Conservation (phyloP, 1,140 invertebrate genomes). For the Cepaea nemoralis region DNA sequence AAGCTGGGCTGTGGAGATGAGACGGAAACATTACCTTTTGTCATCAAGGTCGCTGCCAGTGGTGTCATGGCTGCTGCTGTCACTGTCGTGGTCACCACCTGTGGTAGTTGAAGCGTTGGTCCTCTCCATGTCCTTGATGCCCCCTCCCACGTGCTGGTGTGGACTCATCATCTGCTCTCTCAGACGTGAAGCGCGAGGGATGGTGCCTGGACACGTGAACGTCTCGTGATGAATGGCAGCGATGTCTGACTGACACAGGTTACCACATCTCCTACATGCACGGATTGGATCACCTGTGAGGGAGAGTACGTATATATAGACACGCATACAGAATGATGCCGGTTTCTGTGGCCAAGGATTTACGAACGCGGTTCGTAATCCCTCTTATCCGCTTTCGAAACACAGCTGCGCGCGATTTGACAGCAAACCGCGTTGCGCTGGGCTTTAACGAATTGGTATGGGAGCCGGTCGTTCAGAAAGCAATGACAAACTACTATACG, state of each 20-base stretch:
- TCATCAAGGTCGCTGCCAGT: slow-evolving; percentile 21
- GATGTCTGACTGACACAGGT: slow-evolving; percentile 55
- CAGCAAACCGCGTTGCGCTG: too few species aligned
- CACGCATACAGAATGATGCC: too few species aligned
- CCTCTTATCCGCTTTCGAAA: too few species aligned
- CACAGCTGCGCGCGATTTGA: too few species aligned
- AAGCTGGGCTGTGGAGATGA: too few species aligned
- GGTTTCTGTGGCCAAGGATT: too few species aligned
- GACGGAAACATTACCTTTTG: slow-evolving; percentile 2
- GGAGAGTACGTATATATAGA: slow-evolving; percentile 13
- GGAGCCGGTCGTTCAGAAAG: too few species aligned
- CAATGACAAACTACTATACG: too few species aligned
- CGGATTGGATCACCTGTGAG: slow-evolving; percentile 46
- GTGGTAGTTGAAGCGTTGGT: neutral
- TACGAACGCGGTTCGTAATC: too few species aligned
- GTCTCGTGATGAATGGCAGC: slow-evolving; percentile 57
- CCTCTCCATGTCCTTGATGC: neutral
- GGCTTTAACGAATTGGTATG: too few species aligned
- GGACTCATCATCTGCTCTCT: slow-evolving; percentile 29
- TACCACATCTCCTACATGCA: slow-evolving; percentile 56
- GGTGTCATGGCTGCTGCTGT: slow-evolving; percentile 10
- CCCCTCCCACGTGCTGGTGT: neutral
- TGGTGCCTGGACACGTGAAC: slow-evolving; percentile 52
- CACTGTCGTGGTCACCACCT: neutral
- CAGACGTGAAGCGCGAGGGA: slow-evolving; percentile 41